Evolutionary conservation across 30 jellyfish, hydroid and myxozoan genomes (phyloP), one percentile per base, ranked within the genome.

Genomic region (Cassiopea xamachana): DNA sequence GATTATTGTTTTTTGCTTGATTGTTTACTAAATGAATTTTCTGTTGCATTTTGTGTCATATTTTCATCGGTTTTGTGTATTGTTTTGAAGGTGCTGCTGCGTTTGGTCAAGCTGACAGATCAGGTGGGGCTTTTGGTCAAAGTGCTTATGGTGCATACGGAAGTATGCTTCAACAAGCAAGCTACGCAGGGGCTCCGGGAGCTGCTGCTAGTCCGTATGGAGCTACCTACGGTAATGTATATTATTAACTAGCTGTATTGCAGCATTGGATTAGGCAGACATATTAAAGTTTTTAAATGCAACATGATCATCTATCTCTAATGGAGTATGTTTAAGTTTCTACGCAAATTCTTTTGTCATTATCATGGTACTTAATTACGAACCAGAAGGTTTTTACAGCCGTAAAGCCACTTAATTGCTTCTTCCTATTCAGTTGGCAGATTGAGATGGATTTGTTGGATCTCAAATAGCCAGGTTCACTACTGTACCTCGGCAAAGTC

Each of bases 161-260:
- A 1, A 84, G 97, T 45, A 83, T 91, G 93, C 72, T 78, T 74
- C 97, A 75, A 61, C 97, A 83, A 17, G 92, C 97, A 5, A 91
- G 81, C 18, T 91, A 91, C 82, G 97, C 92, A 43, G 94, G 86
- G 78, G 93, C 93, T 39, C 97, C 97, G 46, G 97, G 97, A 6
- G 97, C 97, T 16, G 90, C 97, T 4, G 93, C 91, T 3, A 68
- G 92, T 49, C 97, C 97, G 0, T 83, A 83, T 46, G 89, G 86
- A 77, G 92, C 93, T 14, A 85, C 87, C 69, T 91, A 83, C 49
- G 97, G 97, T 90, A 72, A 0, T 86, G 45, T 44, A 55, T 64
- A 10, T 6, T 10, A 55, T 55, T 7, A n/a, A 27, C 39, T 27
- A 27, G 39, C 39, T 27, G 39, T 27, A 27, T 27, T 27, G 39